Base-by-base conservation (phyloP, 2,888 invertebrate species). In the Ectemnius cavifrons region DNA sequence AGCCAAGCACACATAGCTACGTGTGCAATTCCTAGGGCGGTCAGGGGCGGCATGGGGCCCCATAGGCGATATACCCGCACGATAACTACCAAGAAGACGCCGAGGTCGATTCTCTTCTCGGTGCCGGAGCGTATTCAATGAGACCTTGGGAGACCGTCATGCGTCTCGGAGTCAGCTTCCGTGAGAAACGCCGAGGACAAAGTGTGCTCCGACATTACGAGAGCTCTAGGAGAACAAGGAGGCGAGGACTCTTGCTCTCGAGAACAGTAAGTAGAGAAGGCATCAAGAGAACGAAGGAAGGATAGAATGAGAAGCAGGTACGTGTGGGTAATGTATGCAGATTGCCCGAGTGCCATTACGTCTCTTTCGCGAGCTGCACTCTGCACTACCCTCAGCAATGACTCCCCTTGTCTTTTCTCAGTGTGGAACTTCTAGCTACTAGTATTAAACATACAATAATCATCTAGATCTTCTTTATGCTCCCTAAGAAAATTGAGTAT, bases 261-360 rank as follows among this genome's bases (percentile, higher is more conserved):
- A 52, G 52, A 52, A 52, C n/a, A 37, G 37, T 37, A 11, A 37
- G 37, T 37, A 37, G 8, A 37, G 37, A 37, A 37, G 37, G 37
- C 37, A 6, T 37, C 37, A 11, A 37, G 28, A 56, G 56, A 63
- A 46, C 52, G 62, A 61, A 27, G 64, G 62, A 61, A 27, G 64
- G 60, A 28, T 49, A 47, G 37, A 27, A 46, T 8, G 47, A 59
- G 61, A 16, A 4, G 58, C 64, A 62, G 47, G 64, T 62, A 63
- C 67, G 68, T 67, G 63, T 52, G 16, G 52, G 52, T 88, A 89
- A 89, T 89, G 79, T 87, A 89, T 90, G 90, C 89, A 90, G 88
- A 89, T 90, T 89, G 84, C 86, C 82, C 77, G 80, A 84, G 83
- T 87, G 83, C 85, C 84, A 88, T 88, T 89, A 88, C 84, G 85